These are phyloP conservation scores for Carcharodon carcharias DNA, from an alignment of 2,797 vertebrate species.

Conservation along the genomic window DNA sequence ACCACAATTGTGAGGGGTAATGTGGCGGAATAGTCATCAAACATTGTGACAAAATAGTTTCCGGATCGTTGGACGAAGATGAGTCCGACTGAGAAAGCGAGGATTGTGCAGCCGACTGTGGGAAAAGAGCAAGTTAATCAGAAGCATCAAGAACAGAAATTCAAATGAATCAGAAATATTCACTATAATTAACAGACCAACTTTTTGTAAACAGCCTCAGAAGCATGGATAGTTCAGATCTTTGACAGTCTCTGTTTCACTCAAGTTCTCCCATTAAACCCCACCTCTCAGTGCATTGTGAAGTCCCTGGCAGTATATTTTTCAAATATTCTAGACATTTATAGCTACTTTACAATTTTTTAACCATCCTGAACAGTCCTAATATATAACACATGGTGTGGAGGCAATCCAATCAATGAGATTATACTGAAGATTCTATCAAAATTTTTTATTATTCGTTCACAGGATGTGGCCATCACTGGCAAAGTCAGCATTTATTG, in stretches of 20 bases:
- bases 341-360: neutral
- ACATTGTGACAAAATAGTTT: constrained; percentile 71
- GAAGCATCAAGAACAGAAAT: neutral
- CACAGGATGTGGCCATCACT: too few relatives aligned
- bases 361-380: neutral
- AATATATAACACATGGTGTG: neutral
- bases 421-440: neutral
- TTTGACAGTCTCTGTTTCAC: neutral
- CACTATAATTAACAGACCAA: neutral
- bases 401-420: neutral
- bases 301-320: neutral
- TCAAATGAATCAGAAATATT: neutral
- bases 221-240: neutral
- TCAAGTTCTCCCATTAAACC: neutral
- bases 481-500: too few relatives aligned
- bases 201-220: neutral
- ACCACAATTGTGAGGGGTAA: constrained; percentile 69
- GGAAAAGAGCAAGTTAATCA: neutral
- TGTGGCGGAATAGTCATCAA: constrained; percentile 68
- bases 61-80: constrained; percentile 70
- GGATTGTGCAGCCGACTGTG: constrained; percentile 58
- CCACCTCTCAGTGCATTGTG: neutral
- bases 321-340: neutral
- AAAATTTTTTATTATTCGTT: too few relatives aligned
- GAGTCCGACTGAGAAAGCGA: constrained; percentile 67